Evolutionary conservation across 1,140 invertebrate genomes (phyloP).

Genomic region (Drosophila neocordata): DNA sequence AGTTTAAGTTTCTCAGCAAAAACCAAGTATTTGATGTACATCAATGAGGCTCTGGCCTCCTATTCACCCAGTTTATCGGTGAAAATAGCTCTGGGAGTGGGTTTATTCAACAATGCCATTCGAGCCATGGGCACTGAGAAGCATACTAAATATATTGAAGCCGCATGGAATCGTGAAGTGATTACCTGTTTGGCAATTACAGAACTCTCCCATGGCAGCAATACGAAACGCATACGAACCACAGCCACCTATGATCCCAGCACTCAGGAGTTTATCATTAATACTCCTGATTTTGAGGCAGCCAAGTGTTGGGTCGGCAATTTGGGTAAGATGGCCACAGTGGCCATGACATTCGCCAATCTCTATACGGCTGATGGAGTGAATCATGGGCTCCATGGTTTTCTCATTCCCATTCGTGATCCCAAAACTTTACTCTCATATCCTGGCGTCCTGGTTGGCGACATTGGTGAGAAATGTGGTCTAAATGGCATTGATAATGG

Average conservation of each 20-base stretch:
- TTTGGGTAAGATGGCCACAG: slow-evolving; percentile 94
- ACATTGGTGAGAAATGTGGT: slow-evolving; percentile 95
- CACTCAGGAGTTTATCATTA: slow-evolving; percentile 92
- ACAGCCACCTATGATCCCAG: slow-evolving; percentile 93
- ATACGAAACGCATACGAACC: slow-evolving; percentile 95
- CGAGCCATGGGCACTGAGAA: slow-evolving; percentile 90
- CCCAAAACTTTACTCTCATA: slow-evolving; percentile 88
- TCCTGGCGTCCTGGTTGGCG: slow-evolving; percentile 88
- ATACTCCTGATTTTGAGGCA: slow-evolving; percentile 96
- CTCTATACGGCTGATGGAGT: slow-evolving; percentile 88
- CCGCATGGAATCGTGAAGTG: slow-evolving; percentile 88
- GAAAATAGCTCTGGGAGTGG: slow-evolving; percentile 87
- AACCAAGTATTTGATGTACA: slow-evolving; percentile 88
- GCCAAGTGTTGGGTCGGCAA: slow-evolving; percentile 98
- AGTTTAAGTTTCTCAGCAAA: slow-evolving; percentile 86
- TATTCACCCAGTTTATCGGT: slow-evolving; percentile 87
- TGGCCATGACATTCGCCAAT: slow-evolving; percentile 95
- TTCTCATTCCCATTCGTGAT: slow-evolving; percentile 92
- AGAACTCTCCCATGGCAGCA: slow-evolving; percentile 96
- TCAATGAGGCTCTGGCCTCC: slow-evolving; percentile 88
- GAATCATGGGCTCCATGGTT: slow-evolving; percentile 94
- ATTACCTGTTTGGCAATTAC: slow-evolving; percentile 94
- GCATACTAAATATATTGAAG: slow-evolving; percentile 88
- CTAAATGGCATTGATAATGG: slow-evolving; percentile 96
- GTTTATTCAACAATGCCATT: slow-evolving; percentile 88